These are phyloP conservation scores for Ascaphus truei DNA, from an alignment of 2,113 vertebrate genomes.

Conservation along the genomic window DNA sequence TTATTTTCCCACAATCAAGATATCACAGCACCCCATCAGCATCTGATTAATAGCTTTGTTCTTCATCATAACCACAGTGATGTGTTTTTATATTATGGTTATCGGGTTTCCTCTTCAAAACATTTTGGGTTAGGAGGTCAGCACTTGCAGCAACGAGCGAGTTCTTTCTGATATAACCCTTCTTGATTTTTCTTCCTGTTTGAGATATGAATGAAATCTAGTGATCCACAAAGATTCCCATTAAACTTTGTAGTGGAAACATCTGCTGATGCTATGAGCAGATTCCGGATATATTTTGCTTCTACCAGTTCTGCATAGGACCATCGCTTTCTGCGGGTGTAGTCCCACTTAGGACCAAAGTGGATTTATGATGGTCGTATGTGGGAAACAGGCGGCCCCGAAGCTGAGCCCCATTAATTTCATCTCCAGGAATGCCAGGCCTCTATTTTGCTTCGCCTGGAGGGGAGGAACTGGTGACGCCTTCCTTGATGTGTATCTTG, in stretches of 20 bases:
- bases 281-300: no score
- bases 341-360: no score
- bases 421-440: no score
- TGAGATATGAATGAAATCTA: not conserved
- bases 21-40: constrained; percentile 9
- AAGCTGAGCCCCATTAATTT: no score
- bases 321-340: no score
- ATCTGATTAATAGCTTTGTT: constrained; percentile 5
- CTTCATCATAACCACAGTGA: not conserved
- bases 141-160: not conserved
- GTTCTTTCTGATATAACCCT: not conserved
- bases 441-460: no score
- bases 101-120: constrained; percentile 4
- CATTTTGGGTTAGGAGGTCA: not conserved
- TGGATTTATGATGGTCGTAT: no score
- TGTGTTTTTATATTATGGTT: not conserved
- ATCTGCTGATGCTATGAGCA: not conserved
- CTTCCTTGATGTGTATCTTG: no score
- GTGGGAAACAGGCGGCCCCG: no score
- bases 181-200: no score
- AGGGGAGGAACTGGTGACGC: no score
- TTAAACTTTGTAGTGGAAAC: constrained; percentile 2
- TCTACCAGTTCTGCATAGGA: no score
- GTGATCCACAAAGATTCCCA: not conserved
- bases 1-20: constrained; percentile 22